Percentiles rank a stretch among this genome's conserved stretches.
Evolutionary conservation across 2,888 invertebrate species (phyloP).

Genomic region (Eristalis tenax): DNA sequence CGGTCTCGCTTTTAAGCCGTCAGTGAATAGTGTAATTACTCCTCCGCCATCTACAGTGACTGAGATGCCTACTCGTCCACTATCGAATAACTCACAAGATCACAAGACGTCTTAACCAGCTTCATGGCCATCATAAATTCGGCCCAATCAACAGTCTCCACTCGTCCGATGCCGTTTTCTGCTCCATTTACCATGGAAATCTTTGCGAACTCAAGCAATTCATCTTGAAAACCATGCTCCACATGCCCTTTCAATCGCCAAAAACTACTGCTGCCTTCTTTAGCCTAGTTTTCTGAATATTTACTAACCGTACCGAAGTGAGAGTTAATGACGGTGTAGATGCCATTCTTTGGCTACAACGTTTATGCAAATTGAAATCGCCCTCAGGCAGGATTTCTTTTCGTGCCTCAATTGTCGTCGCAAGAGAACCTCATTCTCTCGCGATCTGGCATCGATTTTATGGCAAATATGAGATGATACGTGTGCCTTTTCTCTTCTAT

Average conservation of each 20-base stretch:
- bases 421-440: background rate
- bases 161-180: background rate
- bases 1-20: too few species aligned
- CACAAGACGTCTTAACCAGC: too few species aligned
- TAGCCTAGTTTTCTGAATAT: background rate
- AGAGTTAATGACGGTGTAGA: background rate
- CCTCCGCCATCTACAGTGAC: too few species aligned
- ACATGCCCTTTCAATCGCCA: too few species aligned
- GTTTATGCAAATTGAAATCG: conserved; percentile 15
- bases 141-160: background rate
- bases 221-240: background rate
- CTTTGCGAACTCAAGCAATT: background rate
- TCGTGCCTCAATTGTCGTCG: background rate
- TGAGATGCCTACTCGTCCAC: too few species aligned
- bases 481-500: too few species aligned
- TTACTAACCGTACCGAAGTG: background rate
- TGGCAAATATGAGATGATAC: background rate
- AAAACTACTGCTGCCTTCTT: too few species aligned
- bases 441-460: background rate
- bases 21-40: too few species aligned
- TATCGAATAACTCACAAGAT: too few species aligned
- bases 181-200: background rate
- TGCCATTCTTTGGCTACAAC: background rate
- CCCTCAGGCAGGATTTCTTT: conserved; percentile 4
- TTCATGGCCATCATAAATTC: background rate